Percentiles rank a stretch among this genome's conserved stretches.
Conservation (phyloP, 2,888 invertebrate species). For the Desoria tigrina region DNA sequence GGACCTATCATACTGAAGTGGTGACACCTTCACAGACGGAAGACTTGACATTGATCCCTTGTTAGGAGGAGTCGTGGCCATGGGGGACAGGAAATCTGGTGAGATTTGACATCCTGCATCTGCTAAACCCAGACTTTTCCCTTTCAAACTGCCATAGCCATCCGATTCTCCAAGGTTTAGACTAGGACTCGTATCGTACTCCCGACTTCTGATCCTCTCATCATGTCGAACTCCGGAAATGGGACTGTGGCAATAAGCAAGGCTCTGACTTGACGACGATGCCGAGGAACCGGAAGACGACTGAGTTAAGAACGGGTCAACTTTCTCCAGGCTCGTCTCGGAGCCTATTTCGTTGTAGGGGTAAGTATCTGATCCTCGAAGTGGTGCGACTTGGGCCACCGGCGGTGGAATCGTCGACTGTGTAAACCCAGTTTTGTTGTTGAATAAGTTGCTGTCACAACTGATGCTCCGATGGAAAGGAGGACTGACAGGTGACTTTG, state of each 20-base stretch:
- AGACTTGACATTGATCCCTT: slow-evolving; percentile 10
- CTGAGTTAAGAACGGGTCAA: slow-evolving; percentile 19
- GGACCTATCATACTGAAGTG: slow-evolving; percentile 40
- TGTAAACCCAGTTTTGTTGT: slow-evolving; percentile 52
- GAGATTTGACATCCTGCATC: background rate
- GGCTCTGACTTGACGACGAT: slow-evolving; percentile 22
- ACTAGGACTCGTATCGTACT: slow-evolving; percentile 3
- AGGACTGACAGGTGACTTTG: slow-evolving; percentile 38
- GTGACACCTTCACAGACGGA: slow-evolving; percentile 50
- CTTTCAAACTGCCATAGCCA: background rate
- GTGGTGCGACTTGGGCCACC: slow-evolving; percentile 51
- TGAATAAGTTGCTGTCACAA: slow-evolving; percentile 52
- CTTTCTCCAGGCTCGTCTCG: slow-evolving; percentile 24
- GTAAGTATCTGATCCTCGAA: slow-evolving; percentile 33
- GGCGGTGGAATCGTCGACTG: slow-evolving; percentile 51
- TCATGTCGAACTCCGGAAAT: slow-evolving; percentile 28
- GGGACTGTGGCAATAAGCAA: slow-evolving; percentile 31
- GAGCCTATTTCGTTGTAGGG: slow-evolving; percentile 5
- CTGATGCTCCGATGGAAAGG: slow-evolving; percentile 49
- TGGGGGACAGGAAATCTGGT: background rate
- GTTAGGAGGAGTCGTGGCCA: background rate
- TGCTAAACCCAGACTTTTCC: slow-evolving; percentile 24
- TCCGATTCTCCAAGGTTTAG: background rate
- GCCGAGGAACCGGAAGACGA: slow-evolving; percentile 30
- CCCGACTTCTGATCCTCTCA: slow-evolving; percentile 29